These are phyloP conservation scores for Meda fulgida DNA, from an alignment of 2,797 vertebrate genomes.

Conservation along the genomic window DNA sequence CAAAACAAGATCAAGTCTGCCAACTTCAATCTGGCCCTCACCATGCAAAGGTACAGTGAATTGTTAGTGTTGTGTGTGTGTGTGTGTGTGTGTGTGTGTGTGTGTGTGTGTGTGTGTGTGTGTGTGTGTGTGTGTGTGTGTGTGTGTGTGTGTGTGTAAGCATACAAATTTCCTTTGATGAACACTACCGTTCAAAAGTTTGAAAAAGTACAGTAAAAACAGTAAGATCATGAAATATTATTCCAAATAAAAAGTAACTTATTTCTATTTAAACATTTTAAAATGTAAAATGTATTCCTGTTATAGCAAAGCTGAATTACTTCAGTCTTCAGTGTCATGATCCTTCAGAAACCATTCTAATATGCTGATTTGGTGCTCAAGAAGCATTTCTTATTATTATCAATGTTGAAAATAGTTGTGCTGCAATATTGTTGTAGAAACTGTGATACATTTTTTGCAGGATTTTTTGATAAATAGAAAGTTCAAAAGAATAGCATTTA, in stretches of 20 bases:
- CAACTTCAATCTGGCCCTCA: constrained; percentile 90
- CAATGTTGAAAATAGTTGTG: not conserved
- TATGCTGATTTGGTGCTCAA: not conserved
- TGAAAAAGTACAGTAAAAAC: not conserved
- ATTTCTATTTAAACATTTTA: not conserved
- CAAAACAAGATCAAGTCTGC: constrained; percentile 99
- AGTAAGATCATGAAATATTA: not conserved
- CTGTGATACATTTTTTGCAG: not conserved
- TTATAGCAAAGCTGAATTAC: not conserved
- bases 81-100: not conserved
- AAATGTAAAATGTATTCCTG: not conserved
- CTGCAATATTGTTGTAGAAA: not conserved
- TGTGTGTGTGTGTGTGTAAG: not conserved
- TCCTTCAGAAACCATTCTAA: not conserved
- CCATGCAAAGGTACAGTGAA: constrained; percentile 87
- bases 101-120: not conserved
- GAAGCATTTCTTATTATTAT: not conserved
- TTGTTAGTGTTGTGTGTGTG: not conserved
- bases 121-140: too few relatives aligned
- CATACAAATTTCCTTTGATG: not conserved
- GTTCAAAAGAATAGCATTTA: not conserved
- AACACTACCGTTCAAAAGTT: not conserved
- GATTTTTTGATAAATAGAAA: not conserved
- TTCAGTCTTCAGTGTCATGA: not conserved
- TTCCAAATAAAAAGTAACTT: not conserved